Percentiles rank a stretch among this genome's conserved stretches.
These are phyloP conservation scores for Athalia cordata DNA, from an alignment of 2,888 invertebrate genomes.

Conservation along the genomic window DNA sequence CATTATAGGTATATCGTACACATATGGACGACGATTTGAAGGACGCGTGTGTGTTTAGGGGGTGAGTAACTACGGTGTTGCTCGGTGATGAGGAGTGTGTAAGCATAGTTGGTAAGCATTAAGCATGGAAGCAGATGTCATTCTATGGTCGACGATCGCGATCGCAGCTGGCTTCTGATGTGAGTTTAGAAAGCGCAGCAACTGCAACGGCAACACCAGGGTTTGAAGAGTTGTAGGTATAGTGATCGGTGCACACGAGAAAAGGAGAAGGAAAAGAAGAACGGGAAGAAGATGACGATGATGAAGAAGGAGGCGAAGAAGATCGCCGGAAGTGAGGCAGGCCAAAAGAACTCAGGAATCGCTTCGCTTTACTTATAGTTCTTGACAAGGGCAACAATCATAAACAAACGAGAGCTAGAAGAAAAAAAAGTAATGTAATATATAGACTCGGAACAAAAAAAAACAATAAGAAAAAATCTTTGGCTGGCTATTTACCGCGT, in stretches of 20 bases:
- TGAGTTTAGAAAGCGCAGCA: slow-evolving; percentile 4
- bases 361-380: background rate
- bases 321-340: background rate
- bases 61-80: background rate
- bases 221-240: background rate
- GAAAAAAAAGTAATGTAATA: background rate
- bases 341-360: background rate
- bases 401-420: background rate
- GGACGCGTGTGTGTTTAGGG: slow-evolving; percentile 19
- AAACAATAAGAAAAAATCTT: background rate
- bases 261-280: slow-evolving; percentile 8
- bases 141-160: slow-evolving; percentile 45
- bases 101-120: background rate
- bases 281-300: background rate
- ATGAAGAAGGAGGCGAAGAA: background rate
- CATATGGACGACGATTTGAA: background rate
- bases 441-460: background rate
- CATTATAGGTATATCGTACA: too few relatives aligned
- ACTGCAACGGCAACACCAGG: background rate
- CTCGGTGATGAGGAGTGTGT: slow-evolving; percentile 6
- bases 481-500: background rate
- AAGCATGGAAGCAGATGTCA: slow-evolving; percentile 49
- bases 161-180: slow-evolving; percentile 45
- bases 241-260: background rate
- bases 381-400: slow-evolving; percentile 23